Percentiles rank a stretch among this genome's conserved stretches.
Conservation (phyloP, 2,888 invertebrate genomes). For the Teleogryllus oceanicus region DNA sequence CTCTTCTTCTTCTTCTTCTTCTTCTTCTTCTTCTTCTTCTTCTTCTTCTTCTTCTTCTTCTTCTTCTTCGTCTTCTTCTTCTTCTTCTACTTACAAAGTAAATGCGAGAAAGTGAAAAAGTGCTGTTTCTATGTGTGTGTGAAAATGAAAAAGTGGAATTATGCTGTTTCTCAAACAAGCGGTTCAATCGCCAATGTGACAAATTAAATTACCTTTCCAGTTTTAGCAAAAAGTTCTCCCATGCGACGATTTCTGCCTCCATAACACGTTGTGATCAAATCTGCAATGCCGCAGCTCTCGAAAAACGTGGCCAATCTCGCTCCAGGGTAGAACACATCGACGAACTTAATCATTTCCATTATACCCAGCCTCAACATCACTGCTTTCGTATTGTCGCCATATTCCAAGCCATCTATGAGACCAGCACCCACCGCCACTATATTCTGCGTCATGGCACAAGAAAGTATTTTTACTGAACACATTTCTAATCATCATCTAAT, state of each 20-base stretch:
- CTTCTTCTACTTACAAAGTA: too few species aligned
- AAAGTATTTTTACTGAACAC: too few species aligned
- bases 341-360: constrained; percentile 66
- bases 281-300: constrained; percentile 69
- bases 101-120: too few species aligned
- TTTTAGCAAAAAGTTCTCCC: constrained; percentile 59
- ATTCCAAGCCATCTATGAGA: constrained; percentile 62
- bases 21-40: too few species aligned
- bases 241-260: constrained; percentile 63
- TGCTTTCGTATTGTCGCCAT: constrained; percentile 67
- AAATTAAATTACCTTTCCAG: constrained; percentile 52
- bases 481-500: constrained; percentile 33
- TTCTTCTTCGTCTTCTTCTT: too few species aligned
- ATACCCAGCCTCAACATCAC: constrained; percentile 65
- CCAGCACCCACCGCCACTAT: constrained; percentile 67
- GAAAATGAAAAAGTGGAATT: too few species aligned
- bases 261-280: constrained; percentile 66
- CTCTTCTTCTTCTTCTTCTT: too few species aligned
- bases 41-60: too few species aligned
- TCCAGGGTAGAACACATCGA: constrained; percentile 55
- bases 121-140: too few species aligned
- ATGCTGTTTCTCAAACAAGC: too few species aligned
- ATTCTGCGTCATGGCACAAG: constrained; percentile 49
- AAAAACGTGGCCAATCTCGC: constrained; percentile 60
- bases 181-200: too few species aligned